Evolutionary conservation across 2,113 vertebrate species (phyloP), one percentile per base, ranked within the genome.

Genomic region (Callospermophilus lateralis): DNA sequence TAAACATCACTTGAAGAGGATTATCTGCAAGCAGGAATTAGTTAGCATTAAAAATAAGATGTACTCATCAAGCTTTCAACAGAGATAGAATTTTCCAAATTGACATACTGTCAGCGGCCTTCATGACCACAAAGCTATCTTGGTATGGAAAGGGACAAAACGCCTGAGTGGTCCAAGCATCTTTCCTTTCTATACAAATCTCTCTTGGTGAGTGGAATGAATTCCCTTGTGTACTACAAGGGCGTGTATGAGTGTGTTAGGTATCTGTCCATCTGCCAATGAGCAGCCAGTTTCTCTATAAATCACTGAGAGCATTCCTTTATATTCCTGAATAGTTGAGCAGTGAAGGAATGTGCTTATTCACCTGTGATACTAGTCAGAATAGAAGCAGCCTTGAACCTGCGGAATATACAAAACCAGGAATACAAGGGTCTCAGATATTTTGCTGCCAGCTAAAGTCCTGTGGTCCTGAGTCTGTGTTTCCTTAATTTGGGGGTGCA

Each of bases 41-140:
- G 95, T 96, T 97, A 94, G 84, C 96, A 83, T 93, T 97, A 87
- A 96, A 97, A 96, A 96, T 89, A 95, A 90, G 95, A 96, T 90
- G 72, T 94, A 55, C 65, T 94, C 95, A 97, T 94, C 80, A 81
- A 92, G 89, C 93, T 96, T 97, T 96, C 93, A 94, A 93, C 73
- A 91, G 39, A 95, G 90, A 94, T 32, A 80, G 11, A 51, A 51
- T 81, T 96, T 97, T 93, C 80, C 84, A 84, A 84, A 87, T 4
- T 92, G 93, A 95, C 42, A 58, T 70, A 70, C 53, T 93, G 81
- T 97, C 93, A 87, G 42, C n/a, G 68, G 20, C 76, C 92, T 95
- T 93, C 53, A 45, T 51, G 79, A 80, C 19, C 63, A 39, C 42
- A 88, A 92, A 93, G 53, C 81, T 55, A 72, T 13, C 55, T 20